A percentile compares a stretch with the other conserved stretches of the same genome.
These are phyloP conservation scores for Apistogramma diplotaenia DNA, from an alignment of 2,113 vertebrate genomes.

Conservation along the genomic window DNA sequence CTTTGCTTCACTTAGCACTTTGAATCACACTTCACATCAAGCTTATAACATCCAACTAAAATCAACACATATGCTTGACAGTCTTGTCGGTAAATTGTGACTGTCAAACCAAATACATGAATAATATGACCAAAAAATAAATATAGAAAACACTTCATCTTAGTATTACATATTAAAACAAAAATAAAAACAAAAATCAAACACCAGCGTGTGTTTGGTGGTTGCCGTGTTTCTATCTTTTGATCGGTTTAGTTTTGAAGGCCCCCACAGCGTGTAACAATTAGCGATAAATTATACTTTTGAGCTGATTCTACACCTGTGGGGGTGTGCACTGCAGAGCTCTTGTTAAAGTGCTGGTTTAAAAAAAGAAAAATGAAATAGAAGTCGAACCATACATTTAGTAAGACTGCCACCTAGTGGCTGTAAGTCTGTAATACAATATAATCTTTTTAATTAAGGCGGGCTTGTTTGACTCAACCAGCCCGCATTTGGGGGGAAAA, in stretches of 20 bases:
- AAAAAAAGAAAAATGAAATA: not conserved
- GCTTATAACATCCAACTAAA: not conserved
- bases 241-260: not conserved
- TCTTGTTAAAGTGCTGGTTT: not conserved
- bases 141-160: not conserved
- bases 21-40: not conserved
- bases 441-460: not conserved
- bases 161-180: not conserved
- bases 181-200: not conserved
- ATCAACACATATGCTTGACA: not conserved
- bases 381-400: not conserved
- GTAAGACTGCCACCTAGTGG: constrained; percentile 46
- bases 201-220: not conserved
- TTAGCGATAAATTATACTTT: not conserved
- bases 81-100: not conserved
- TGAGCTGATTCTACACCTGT: not conserved
- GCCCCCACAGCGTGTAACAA: not conserved
- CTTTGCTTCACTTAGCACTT: not conserved
- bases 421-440: not conserved
- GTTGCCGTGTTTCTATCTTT: not conserved
- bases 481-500: not conserved
- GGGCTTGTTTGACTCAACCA: not conserved
- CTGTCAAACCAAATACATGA: not conserved
- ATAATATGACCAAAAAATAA: not conserved
- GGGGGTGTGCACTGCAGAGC: not conserved